phyloP scores from a whole-genome alignment of 2,113 vertebrate species.

The Pao palembangensis region DNA sequence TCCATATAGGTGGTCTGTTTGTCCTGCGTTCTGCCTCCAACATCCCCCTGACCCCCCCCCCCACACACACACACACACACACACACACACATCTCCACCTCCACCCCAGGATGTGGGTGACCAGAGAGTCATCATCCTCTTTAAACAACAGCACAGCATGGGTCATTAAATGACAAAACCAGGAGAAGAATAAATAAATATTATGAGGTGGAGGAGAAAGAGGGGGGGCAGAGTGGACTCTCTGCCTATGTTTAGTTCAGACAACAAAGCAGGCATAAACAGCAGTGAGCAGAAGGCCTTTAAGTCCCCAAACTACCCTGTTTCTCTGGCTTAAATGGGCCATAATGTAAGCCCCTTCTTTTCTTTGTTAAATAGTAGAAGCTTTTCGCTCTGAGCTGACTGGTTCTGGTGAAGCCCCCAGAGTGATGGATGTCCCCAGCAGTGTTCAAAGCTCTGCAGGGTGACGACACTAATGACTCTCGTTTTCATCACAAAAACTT shows the following conservation, averaged over 20 bases:
- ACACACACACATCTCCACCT: too few species aligned
- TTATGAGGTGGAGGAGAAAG: slow-evolving; percentile 30
- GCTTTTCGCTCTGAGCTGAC: slow-evolving; percentile 75
- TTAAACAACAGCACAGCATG: slow-evolving; percentile 61
- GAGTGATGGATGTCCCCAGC: slow-evolving; percentile 57
- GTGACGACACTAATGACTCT: slow-evolving; percentile 70
- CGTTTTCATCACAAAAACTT: slow-evolving; percentile 73
- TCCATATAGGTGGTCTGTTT: slow-evolving; percentile 69
- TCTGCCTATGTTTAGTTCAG: slow-evolving; percentile 74
- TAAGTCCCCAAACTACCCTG: slow-evolving; percentile 59
- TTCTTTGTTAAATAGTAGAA: slow-evolving; percentile 79
- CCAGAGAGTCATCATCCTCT: slow-evolving; percentile 33
- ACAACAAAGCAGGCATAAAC: slow-evolving; percentile 71
- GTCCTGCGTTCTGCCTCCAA: slow-evolving; percentile 38
- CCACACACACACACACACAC: too few species aligned
- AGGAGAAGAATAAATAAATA: slow-evolving; percentile 68
- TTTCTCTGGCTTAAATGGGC: slow-evolving; percentile 68
- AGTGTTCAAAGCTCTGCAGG: slow-evolving; percentile 71
- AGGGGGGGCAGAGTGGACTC: slow-evolving; percentile 53
- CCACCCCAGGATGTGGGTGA: slow-evolving; percentile 64
- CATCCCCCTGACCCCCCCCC: slow-evolving; percentile 41
- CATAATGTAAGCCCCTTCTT: slow-evolving; percentile 76
- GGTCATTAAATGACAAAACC: slow-evolving; percentile 66
- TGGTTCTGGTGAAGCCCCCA: slow-evolving; percentile 63
- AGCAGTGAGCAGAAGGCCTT: slow-evolving; percentile 71